These are phyloP conservation scores for Manacus vitellinus DNA, from an alignment of 2,113 vertebrate species.

Conservation along the genomic window DNA sequence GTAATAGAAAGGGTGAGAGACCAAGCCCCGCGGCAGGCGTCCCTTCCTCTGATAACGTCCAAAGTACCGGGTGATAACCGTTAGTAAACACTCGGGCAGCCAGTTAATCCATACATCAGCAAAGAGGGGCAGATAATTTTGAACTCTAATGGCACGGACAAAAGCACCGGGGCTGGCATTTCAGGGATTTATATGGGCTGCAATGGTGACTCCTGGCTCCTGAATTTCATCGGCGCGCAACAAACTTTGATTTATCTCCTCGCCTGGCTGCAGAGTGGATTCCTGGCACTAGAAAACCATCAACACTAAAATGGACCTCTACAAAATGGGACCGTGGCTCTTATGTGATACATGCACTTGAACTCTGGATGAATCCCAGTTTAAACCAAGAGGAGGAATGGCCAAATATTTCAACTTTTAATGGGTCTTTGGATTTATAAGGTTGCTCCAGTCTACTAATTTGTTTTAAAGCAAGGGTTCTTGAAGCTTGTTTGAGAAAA, in stretches of 20 bases:
- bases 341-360: constrained; percentile 46
- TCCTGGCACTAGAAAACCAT: constrained; percentile 64
- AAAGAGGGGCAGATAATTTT: constrained; percentile 81
- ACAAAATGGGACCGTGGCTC: constrained; percentile 1
- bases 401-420: constrained; percentile 54
- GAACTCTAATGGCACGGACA: constrained; percentile 66
- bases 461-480: constrained; percentile 28
- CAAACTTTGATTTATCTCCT: constrained; percentile 73
- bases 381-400: constrained; percentile 11
- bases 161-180: constrained; percentile 54
- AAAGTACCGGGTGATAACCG: constrained; percentile 78
- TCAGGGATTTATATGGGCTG: constrained; percentile 76
- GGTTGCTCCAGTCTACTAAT: constrained; percentile 31
- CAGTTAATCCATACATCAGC: constrained; percentile 79
- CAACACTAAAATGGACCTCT: not conserved
- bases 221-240: constrained; percentile 75
- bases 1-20: constrained; percentile 89
- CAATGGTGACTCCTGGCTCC: constrained; percentile 68
- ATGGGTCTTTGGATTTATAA: constrained; percentile 56
- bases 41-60: constrained; percentile 82
- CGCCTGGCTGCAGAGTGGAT: constrained; percentile 53
- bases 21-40: constrained; percentile 79
- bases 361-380: constrained; percentile 61
- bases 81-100: constrained; percentile 82
- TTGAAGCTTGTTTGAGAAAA: constrained; percentile 29